Evolutionary conservation across 2,888 invertebrate genomes (phyloP).

Genomic region (Tenodera sinensis): DNA sequence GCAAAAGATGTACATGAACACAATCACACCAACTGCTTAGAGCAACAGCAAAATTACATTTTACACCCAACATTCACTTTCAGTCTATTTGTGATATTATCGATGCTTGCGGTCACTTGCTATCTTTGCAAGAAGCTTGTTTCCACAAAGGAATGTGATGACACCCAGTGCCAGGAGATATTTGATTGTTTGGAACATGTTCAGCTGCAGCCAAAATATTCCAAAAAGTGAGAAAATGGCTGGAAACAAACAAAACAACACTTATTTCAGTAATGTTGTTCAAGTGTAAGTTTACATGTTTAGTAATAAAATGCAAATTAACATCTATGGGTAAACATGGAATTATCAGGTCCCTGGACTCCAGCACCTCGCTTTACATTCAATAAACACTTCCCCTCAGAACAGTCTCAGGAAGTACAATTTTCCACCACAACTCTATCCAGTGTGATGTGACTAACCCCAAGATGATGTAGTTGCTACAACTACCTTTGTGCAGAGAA

Average conservation of each 20-base stretch:
- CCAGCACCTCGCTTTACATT: no score
- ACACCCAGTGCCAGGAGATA: conserved; percentile 81
- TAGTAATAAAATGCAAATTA: background rate
- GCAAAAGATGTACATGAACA: background rate
- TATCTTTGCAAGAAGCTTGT: conserved; percentile 81
- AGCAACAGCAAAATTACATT: background rate
- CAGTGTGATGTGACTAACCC: no score
- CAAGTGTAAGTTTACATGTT: no score
- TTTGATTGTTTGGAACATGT: conserved; percentile 94
- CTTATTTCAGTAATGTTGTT: background rate
- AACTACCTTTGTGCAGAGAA: no score
- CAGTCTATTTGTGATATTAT: background rate
- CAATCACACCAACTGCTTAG: background rate
- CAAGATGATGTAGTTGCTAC: no score
- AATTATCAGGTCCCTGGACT: no score
- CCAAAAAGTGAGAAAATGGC: conserved; percentile 84
- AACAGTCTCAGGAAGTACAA: no score
- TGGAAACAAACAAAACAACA: conserved; percentile 42
- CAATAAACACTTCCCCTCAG: no score
- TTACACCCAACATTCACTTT: background rate
- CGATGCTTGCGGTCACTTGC: conserved; percentile 48
- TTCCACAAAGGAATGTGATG: conserved; percentile 90
- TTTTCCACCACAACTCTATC: no score
- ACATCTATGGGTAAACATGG: no score
- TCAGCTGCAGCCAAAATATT: conserved; percentile 86